Evolutionary conservation across 2,888 invertebrate species (phyloP).

Genomic region (Aleiodes leptofemur): DNA sequence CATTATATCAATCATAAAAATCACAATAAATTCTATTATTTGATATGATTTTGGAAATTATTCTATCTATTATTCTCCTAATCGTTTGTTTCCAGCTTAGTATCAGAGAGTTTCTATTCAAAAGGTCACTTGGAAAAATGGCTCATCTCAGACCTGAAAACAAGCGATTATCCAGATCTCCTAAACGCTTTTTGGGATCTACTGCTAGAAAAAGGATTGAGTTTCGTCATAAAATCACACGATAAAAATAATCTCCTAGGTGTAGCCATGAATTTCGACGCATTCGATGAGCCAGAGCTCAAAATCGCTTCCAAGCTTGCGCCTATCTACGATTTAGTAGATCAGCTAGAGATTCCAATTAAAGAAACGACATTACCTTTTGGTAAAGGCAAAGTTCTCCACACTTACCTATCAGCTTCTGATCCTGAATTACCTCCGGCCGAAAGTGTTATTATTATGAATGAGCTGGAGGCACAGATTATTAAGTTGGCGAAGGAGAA

Average conservation of each 20-base stretch:
- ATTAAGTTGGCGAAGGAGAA: slow-evolving; percentile 81
- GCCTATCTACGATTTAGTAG: slow-evolving; percentile 87
- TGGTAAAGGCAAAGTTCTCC: slow-evolving; percentile 84
- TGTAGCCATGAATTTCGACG: slow-evolving; percentile 88
- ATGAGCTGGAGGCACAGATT: slow-evolving; percentile 86
- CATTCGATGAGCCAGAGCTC: slow-evolving; percentile 86
- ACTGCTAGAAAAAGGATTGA: slow-evolving; percentile 82
- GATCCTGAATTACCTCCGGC: slow-evolving; percentile 80
- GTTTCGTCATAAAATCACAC: slow-evolving; percentile 82
- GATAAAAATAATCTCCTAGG: slow-evolving; percentile 78
- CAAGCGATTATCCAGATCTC: slow-evolving; percentile 83
- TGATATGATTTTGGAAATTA: not conserved
- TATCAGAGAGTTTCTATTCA: slow-evolving; percentile 89
- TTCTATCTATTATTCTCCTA: too few relatives aligned
- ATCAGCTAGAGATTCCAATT: slow-evolving; percentile 85
- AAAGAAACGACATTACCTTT: slow-evolving; percentile 80
- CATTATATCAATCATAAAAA: too few relatives aligned
- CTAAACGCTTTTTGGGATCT: slow-evolving; percentile 83
- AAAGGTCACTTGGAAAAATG: slow-evolving; percentile 92
- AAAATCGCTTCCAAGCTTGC: slow-evolving; percentile 81
- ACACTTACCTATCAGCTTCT: slow-evolving; percentile 93
- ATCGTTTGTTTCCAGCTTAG: slow-evolving; percentile 79
- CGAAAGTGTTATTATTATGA: slow-evolving; percentile 88
- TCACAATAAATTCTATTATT: too few relatives aligned
- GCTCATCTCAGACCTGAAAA: slow-evolving; percentile 82